phyloP scores from a whole-genome alignment of 2,888 invertebrate species.

The Cylindroiulus punctatus region DNA sequence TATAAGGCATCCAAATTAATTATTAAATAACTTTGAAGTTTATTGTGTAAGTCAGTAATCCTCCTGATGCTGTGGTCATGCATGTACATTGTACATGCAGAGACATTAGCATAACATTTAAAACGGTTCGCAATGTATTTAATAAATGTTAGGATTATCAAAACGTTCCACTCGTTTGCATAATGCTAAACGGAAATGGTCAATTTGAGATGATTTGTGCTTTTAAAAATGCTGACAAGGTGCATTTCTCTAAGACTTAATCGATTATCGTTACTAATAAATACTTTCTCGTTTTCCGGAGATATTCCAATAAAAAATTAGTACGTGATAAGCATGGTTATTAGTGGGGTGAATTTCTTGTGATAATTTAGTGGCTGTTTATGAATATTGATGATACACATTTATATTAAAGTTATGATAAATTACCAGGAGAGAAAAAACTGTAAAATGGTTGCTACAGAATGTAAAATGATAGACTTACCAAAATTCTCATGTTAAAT shows the following conservation, averaged over 20 bases:
- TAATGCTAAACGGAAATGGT: not conserved
- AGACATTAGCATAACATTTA: not conserved
- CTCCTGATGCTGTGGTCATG: not conserved
- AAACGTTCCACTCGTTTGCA: not conserved
- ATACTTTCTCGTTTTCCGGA: not conserved
- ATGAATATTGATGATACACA: not conserved
- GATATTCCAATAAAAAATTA: not conserved
- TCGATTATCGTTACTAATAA: not conserved
- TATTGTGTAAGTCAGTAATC: not conserved
- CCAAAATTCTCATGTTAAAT: not conserved
- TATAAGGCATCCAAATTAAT: not conserved
- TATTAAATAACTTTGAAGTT: not conserved
- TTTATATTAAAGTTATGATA: not conserved
- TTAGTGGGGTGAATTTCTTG: not conserved
- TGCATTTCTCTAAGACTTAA: not conserved
- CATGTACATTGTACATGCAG: not conserved
- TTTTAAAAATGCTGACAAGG: not conserved
- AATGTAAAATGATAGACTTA: constrained; percentile 23
- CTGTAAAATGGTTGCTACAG: not conserved
- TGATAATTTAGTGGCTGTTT: not conserved
- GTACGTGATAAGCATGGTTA: constrained; percentile 6
- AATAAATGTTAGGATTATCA: not conserved
- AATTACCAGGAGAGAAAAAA: not conserved
- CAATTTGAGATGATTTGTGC: not conserved
- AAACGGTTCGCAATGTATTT: not conserved